Base-by-base conservation (phyloP, 2,797 vertebrate species). In the Microctenopoma lineatum region DNA sequence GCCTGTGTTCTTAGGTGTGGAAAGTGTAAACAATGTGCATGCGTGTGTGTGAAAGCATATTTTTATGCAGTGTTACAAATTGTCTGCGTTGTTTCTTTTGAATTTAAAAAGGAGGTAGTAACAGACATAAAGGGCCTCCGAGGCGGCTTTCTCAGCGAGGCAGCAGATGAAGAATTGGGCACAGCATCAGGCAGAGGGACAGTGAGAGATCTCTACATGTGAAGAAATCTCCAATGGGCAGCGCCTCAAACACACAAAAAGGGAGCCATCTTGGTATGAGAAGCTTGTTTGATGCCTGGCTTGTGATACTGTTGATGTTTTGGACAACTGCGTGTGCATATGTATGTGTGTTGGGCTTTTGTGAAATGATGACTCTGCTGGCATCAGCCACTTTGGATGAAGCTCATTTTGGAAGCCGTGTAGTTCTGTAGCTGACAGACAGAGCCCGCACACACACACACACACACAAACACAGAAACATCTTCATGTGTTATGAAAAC, bases 211-310 rank as follows among this genome's bases (percentile, higher is more conserved):
- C 80, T 80, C 81, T 74, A 85, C 81, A 89, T 89, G 84, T 77
- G 87, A 88, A 85, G 84, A 87, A 86, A 89, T 89, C 78, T 81
- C 87, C 11, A 63, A 83, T 82, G 88, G 90, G 88, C 84, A 89
- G 68, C 27, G 67, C 71, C 86, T 90, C 89, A 89, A 89, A 88
- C 83, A 74, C 66, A 75, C 74, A 70, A 56, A 58, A 70, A 76
- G 79, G 82, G 84, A 89, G 81, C 83, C 84, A 87, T 88, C 81
- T 79, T 81, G 70, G 75, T 70, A 85, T 84, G 79, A 90, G 76
- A 87, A 84, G 85, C 76, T 83, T 80, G 78, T 91, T 84, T 90
- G 91, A 89, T 78, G 84, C 74, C 70, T 86, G 86, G 82, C 88
- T 90, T 41, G 52, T 82, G 84, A 84, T 81, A 80, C 75, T 75